Evolutionary conservation across 2,888 invertebrate genomes (phyloP).

Genomic region (Coenonympha arcania): DNA sequence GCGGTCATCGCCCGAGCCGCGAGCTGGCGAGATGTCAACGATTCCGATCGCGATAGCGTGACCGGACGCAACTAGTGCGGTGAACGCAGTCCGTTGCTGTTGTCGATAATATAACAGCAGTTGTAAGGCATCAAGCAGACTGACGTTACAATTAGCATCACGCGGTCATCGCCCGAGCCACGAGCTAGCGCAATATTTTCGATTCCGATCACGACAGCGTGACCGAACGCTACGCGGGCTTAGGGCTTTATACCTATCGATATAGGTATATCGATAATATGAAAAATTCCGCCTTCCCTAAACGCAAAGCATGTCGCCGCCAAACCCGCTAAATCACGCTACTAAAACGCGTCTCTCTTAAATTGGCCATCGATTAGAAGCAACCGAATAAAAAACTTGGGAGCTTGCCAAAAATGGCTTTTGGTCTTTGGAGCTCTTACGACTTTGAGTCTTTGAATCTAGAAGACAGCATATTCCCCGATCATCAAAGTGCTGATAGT

Average conservation of each 20-base stretch:
- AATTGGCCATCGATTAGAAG: constrained; percentile 7
- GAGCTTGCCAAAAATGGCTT: neutral
- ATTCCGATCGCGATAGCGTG: constrained; percentile 61
- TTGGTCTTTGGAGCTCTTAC: no score
- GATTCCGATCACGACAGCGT: constrained; percentile 63
- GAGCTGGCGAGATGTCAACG: constrained; percentile 70
- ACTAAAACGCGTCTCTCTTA: constrained; percentile 3
- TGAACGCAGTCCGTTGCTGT: constrained; percentile 17
- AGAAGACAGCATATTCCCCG: neutral
- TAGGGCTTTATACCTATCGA: neutral
- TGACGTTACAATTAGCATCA: constrained; percentile 69
- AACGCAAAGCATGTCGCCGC: neutral
- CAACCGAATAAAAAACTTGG: constrained; percentile 3
- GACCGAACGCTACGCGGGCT: constrained; percentile 37
- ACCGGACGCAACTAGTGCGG: constrained; percentile 32
- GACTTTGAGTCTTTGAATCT: neutral
- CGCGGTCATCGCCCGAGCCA: constrained; percentile 62
- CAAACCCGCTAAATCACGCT: constrained; percentile 5
- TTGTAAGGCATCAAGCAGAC: no score
- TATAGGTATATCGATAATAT: neutral
- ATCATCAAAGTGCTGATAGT: no score
- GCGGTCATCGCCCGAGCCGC: constrained; percentile 63
- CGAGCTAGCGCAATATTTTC: constrained; percentile 70
- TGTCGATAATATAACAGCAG: neutral
- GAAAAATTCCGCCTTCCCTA: neutral